Evolutionary conservation across 1,140 invertebrate genomes (phyloP).

Genomic region (Mycetomoellerius zeteki): DNA sequence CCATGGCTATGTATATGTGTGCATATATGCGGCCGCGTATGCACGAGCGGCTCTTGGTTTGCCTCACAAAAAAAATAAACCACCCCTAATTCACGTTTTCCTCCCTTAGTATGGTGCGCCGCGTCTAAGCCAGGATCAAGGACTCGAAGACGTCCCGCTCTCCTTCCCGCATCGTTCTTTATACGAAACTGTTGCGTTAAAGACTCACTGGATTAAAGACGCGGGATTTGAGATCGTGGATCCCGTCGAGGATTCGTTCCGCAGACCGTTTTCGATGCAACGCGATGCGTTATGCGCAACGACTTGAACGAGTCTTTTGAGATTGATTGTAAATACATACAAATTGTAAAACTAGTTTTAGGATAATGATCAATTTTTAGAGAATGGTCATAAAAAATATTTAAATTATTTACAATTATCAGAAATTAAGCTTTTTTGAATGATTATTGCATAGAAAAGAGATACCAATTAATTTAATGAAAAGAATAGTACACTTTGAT

Average conservation of each 20-base stretch:
- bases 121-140: constrained; percentile 74
- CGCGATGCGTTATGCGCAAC: neutral
- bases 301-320: neutral
- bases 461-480: neutral
- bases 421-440: neutral
- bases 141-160: constrained; percentile 29
- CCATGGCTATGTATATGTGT: constrained; percentile 47
- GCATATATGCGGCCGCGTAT: constrained; percentile 25
- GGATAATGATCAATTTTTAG: neutral
- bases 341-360: neutral
- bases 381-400: neutral
- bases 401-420: neutral
- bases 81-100: constrained; percentile 84
- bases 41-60: constrained; percentile 66
- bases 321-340: neutral
- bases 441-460: neutral
- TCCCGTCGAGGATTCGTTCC: constrained; percentile 37
- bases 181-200: constrained; percentile 71
- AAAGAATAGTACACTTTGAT: neutral
- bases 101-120: constrained; percentile 58
- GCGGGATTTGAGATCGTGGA: constrained; percentile 49
- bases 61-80: constrained; percentile 83
- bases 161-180: constrained; percentile 19
- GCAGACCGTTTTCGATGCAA: constrained; percentile 8
- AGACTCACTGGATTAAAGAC: constrained; percentile 48